Base-by-base conservation (phyloP, 1,140 invertebrate genomes). In the Drosophila nikananu region DNA sequence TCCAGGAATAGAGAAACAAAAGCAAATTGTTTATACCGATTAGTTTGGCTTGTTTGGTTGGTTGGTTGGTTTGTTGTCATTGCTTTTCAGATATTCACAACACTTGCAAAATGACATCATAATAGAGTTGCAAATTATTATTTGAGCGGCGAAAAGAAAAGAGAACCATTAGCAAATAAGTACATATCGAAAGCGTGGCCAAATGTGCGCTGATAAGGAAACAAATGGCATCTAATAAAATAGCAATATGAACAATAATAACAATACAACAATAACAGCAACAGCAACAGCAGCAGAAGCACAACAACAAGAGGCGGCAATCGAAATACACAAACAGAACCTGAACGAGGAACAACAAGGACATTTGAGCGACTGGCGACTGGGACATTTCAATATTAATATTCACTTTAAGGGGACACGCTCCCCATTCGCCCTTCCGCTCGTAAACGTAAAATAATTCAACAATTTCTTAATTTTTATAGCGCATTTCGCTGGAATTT, bases 381-480 rank as follows among this genome's bases (percentile, higher is more conserved):
- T 35, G 44, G 10, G 46, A 44, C 51, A 76, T 57, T 81, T 73
- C 66, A 67, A 87, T 77, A 86, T 86, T 87, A 76, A 76, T 86
- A 81, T 77, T 70, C 71, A 78, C 76, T 77, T 68, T 67, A 35
- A 35, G 68, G 30, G 30, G 12, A 17, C 37, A 25, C 21, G 25
- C 23, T 37, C 39, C 44, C 57, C 39, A 35, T 35, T 66, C 17
- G 21, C 57, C 35, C n/a, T 21, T 35, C 60, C 37, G 30, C 54
- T 75, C 73, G 71, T 80, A 87, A 86, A 86, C 80, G 78, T 77
- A 80, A 87, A 87, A 89, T 89, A 87, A 87, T 87, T 89, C 77
- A 78, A 87, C 84, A 89, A 89, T 89, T 89, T 89, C 86, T 84
- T 89, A 89, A 89, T 89, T 89, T 89, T 86, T 90, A 89, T 89